Evolutionary conservation across 2,888 invertebrate genomes (phyloP).

Genomic region (Microplitis deprimator): DNA sequence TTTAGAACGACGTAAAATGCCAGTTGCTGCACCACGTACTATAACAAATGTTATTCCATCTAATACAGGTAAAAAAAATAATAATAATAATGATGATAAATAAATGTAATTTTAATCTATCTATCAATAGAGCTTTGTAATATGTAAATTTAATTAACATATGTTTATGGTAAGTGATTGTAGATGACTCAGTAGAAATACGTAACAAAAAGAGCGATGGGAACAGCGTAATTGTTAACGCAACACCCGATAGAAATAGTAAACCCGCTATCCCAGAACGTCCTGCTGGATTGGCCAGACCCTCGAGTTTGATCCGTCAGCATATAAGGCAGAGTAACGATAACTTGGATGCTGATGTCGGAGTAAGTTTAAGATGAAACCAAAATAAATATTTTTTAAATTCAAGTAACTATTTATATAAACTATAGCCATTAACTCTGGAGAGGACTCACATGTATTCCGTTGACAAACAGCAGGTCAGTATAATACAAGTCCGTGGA

Average conservation of each 20-base stretch:
- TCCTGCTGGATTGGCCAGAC: conserved; percentile 79
- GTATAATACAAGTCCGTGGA: conserved; percentile 77
- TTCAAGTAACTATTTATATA: conserved; percentile 5
- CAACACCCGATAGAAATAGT: conserved; percentile 64
- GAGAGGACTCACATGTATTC: conserved; percentile 82
- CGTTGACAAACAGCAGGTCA: conserved; percentile 83
- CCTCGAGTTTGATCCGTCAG: conserved; percentile 67
- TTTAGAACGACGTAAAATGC: conserved; percentile 71
- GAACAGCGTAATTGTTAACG: conserved; percentile 52
- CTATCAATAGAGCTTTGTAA: conserved; percentile 12
- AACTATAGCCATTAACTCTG: conserved; percentile 70
- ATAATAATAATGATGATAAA: not conserved
- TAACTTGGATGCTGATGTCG: conserved; percentile 65
- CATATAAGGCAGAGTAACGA: conserved; percentile 60
- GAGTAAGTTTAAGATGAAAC: conserved; percentile 60
- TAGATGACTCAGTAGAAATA: conserved; percentile 73
- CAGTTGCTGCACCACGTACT: conserved; percentile 75
- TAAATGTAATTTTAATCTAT: not conserved
- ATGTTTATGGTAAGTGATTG: not conserved
- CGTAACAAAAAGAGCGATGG: conserved; percentile 71
- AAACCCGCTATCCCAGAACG: conserved; percentile 89
- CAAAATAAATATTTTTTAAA: not conserved
- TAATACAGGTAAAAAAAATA: conserved; percentile 51
- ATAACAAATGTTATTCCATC: conserved; percentile 60
- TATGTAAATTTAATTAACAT: conserved; percentile 20